A percentile compares a stretch with the other conserved stretches of the same genome.
Evolutionary conservation across 2,113 vertebrate species (phyloP).

Genomic region (Galbula dea): DNA sequence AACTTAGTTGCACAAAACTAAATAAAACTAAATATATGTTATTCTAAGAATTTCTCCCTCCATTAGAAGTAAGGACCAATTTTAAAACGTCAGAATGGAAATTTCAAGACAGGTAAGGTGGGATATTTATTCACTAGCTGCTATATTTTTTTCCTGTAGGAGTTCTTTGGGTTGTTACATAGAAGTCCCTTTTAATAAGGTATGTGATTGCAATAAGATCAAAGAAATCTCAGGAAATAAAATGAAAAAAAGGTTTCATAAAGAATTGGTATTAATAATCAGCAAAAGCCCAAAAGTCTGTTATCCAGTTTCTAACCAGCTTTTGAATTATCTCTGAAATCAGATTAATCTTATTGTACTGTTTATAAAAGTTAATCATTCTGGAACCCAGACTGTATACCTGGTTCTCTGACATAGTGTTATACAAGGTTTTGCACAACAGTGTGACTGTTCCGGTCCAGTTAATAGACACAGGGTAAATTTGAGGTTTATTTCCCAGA

Average conservation of each 20-base stretch:
- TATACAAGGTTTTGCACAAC: background rate
- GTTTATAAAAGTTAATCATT: background rate
- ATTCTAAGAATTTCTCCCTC: background rate
- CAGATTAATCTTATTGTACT: background rate
- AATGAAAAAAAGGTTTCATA: background rate
- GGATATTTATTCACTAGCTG: background rate
- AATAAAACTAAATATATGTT: background rate
- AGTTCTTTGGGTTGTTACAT: background rate
- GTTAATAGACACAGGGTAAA: no score
- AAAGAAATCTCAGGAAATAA: conserved; percentile 1
- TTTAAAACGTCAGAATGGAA: background rate
- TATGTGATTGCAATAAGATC: background rate
- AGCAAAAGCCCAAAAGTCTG: background rate
- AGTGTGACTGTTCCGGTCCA: no score
- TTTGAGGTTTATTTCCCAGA: no score
- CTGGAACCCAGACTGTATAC: background rate
- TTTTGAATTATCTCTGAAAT: background rate
- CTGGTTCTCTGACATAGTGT: background rate
- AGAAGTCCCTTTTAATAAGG: background rate
- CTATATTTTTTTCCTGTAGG: background rate
- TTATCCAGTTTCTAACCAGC: background rate
- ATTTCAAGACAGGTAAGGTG: background rate
- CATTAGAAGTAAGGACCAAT: background rate
- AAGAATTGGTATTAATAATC: background rate
- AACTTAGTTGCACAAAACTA: background rate